Percentiles rank a stretch among this genome's conserved stretches.
phyloP scores from a whole-genome alignment of 2,797 vertebrate genomes.

The Rachycentron canadum region DNA sequence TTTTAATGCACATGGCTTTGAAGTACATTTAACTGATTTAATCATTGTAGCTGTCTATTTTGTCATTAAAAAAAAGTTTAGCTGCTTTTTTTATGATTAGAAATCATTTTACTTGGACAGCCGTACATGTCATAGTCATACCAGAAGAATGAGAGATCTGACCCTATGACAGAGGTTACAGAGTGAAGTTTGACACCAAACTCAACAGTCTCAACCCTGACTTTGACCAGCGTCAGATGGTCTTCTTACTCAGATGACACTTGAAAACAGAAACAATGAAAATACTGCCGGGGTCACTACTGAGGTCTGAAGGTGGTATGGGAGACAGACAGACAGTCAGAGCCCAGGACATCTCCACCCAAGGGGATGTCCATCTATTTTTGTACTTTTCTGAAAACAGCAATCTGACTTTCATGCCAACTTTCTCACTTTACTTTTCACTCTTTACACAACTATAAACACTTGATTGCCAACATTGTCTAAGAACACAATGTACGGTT shows the following conservation, averaged over 20 bases:
- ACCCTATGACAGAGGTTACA: not conserved
- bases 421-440: too few relatives aligned
- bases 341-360: not conserved
- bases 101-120: not conserved
- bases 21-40: not conserved
- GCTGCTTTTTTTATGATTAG: not conserved
- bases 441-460: too few relatives aligned
- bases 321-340: not conserved
- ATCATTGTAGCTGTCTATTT: not conserved
- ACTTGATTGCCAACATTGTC: too few relatives aligned
- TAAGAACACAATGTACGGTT: too few relatives aligned
- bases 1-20: not conserved
- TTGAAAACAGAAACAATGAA: not conserved
- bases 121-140: not conserved
- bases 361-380: too few relatives aligned
- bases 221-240: constrained; percentile 23
- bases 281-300: constrained; percentile 9
- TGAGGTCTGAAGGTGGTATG: not conserved
- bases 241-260: not conserved
- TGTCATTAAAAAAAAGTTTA: not conserved
- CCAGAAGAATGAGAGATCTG: constrained; percentile 12
- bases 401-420: too few relatives aligned
- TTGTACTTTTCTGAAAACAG: too few relatives aligned
- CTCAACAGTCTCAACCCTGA: constrained; percentile 8
- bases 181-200: constrained; percentile 20